Percentiles rank a stretch among this genome's conserved stretches.
These are phyloP conservation scores for Acrocephalus scirpaceus DNA, from an alignment of 2,797 vertebrate genomes.

Conservation along the genomic window DNA sequence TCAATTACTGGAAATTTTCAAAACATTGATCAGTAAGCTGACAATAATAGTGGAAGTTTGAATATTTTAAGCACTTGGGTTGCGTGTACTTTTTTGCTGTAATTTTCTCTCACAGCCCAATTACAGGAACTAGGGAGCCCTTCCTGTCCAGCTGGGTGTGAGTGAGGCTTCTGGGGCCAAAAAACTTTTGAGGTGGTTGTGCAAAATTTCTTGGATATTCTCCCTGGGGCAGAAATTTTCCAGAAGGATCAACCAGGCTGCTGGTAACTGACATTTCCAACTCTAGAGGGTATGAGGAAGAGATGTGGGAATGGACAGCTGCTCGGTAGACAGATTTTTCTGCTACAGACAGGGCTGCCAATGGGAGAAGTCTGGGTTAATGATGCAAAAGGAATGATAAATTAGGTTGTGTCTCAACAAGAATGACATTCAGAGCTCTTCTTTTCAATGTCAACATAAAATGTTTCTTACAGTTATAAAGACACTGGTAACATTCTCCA, in stretches of 20 bases:
- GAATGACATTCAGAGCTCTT: neutral
- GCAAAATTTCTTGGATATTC: neutral
- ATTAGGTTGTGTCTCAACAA: neutral
- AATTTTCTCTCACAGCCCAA: neutral
- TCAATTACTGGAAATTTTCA: neutral
- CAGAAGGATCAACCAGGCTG: neutral
- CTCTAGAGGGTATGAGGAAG: neutral
- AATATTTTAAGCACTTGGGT: neutral
- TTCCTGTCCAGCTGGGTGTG: neutral
- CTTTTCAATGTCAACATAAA: neutral
- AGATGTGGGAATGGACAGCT: neutral
- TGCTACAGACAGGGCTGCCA: neutral
- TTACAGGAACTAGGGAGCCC: neutral
- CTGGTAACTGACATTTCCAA: neutral
- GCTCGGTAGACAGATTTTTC: neutral
- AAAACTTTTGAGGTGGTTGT: neutral
- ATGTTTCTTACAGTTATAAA: neutral
- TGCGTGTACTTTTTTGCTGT: neutral
- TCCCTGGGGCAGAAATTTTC: neutral
- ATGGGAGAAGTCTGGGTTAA: neutral
- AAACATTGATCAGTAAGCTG: neutral
- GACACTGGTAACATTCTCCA: neutral
- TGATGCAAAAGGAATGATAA: neutral
- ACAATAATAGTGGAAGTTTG: neutral
- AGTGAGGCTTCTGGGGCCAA: neutral